These are phyloP conservation scores for Chrysolophus pictus DNA, from an alignment of 2,797 vertebrate species.

Conservation along the genomic window DNA sequence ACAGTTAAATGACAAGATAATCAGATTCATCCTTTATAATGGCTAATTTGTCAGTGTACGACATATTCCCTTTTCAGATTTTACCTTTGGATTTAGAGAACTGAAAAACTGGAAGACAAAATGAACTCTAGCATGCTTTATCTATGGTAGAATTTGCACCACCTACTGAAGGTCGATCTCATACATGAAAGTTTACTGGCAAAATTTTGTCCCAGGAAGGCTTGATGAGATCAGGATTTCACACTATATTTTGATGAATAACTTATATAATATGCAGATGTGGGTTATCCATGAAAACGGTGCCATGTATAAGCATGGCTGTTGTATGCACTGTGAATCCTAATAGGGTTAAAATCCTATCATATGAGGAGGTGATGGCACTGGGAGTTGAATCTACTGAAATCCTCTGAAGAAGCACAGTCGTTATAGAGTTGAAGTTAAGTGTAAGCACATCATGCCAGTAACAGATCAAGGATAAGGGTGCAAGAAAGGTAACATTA, in stretches of 20 bases:
- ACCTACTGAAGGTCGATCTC: not conserved
- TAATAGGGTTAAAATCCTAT: not conserved
- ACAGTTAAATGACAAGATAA: not conserved
- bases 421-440: not conserved
- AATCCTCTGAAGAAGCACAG: not conserved
- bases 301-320: not conserved
- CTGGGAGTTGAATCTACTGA: rapidly evolving
- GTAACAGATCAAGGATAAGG: not conserved
- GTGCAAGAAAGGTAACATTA: not conserved
- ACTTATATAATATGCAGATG: not conserved
- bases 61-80: not conserved
- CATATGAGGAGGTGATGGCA: rapidly evolving
- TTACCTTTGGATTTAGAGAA: not conserved
- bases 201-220: not conserved
- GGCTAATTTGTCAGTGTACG: not conserved
- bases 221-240: not conserved
- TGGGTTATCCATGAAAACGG: not conserved
- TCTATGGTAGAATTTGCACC: not conserved
- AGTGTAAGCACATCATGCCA: not conserved
- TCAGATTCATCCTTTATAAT: not conserved
- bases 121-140: not conserved
- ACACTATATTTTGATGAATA: not conserved
- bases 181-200: not conserved
- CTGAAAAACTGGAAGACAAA: not conserved
- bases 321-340: not conserved